Evolutionary conservation across 2,113 vertebrate species (phyloP).

Genomic region (Saimiri boliviensis): DNA sequence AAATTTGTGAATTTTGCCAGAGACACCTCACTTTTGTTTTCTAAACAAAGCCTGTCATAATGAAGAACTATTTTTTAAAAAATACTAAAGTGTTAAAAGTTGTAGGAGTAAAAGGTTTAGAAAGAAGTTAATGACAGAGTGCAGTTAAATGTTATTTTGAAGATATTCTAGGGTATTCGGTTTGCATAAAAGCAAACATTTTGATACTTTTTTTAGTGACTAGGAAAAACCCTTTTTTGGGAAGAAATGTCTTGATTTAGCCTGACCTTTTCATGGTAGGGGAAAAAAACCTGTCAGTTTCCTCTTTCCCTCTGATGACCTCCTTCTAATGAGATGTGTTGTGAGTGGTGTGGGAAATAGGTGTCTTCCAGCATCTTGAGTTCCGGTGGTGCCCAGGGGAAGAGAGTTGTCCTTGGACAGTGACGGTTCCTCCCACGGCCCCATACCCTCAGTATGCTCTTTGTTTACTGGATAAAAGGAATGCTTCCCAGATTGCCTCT

Average conservation of each 20-base stretch:
- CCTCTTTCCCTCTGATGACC: neutral
- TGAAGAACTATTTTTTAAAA: neutral
- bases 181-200: constrained; percentile 40
- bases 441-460: neutral
- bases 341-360: neutral
- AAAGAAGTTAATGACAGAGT: neutral
- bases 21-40: neutral
- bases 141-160: constrained; percentile 13
- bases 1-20: neutral
- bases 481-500: neutral
- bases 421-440: neutral
- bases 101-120: neutral
- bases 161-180: neutral
- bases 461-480: no score
- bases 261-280: neutral
- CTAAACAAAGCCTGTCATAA: neutral
- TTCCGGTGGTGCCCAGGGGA: neutral
- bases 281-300: neutral
- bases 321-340: neutral
- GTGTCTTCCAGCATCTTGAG: neutral
- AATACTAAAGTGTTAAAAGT: neutral
- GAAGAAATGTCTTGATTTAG: constrained; percentile 18
- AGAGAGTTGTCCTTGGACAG: neutral
- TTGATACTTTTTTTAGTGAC: neutral
- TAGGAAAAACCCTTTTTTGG: neutral